Percentiles rank a stretch among this genome's conserved stretches.
These are phyloP conservation scores for Pterostichus madidus DNA, from an alignment of 2,888 invertebrate species.

Conservation along the genomic window DNA sequence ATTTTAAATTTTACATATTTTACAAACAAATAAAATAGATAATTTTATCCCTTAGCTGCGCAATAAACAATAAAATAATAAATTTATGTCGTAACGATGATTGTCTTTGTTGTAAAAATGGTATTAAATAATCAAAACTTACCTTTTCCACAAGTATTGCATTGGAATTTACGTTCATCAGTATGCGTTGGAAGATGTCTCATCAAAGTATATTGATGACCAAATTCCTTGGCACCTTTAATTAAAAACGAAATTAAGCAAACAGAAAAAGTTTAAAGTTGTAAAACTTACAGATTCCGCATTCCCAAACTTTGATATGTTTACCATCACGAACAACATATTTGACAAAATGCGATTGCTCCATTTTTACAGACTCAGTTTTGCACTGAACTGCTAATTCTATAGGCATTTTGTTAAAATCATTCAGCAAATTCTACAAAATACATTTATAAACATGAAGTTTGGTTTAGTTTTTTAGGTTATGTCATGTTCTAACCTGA, in stretches of 20 bases:
- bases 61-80: no score
- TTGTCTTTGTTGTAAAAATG: no score
- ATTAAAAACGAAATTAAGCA: conserved; percentile 13
- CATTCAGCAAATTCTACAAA: conserved; percentile 49
- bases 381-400: conserved; percentile 39
- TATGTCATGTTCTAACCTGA: conserved; percentile 9
- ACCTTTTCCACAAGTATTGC: conserved; percentile 85
- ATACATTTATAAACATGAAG: neutral
- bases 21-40: no score
- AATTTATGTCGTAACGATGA: no score
- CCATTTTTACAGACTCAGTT: conserved; percentile 46
- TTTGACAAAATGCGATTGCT: conserved; percentile 82
- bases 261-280: neutral
- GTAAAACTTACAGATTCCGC: conserved; percentile 84
- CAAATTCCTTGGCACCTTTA: conserved; percentile 86
- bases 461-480: neutral
- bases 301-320: conserved; percentile 86
- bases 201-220: conserved; percentile 88
- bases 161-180: conserved; percentile 87
- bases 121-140: no score
- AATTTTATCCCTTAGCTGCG: no score
- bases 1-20: no score
- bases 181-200: conserved; percentile 88
- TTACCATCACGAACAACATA: conserved; percentile 84
- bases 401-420: conserved; percentile 50